These are phyloP conservation scores for Xenopus tropicalis DNA, from an alignment of 2,113 vertebrate species.

Conservation along the genomic window UCB_Xtro_10.0 CM004451.2:12720001-12720500, in stretches of 20 bases:
- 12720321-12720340: too few species aligned
- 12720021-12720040: too few species aligned
- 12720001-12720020: too few species aligned
- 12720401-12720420: conserved; percentile 1
- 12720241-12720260: conserved; percentile 4
- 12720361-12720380: not conserved
- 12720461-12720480: not conserved
- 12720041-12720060: too few species aligned
- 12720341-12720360: not conserved
- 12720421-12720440: conserved; percentile 17
- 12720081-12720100: too few species aligned
- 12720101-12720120: too few species aligned
- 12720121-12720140: too few species aligned
- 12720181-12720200: not conserved
- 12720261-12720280: not conserved
- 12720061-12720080: too few species aligned
- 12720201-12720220: conserved; percentile 14
- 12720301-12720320: too few species aligned
- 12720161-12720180: not conserved
- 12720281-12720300: not conserved
- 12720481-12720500: not conserved
- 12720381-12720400: conserved; percentile 19
- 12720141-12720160: not conserved
- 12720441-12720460: conserved; percentile 11
- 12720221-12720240: not conserved